Evolutionary conservation across 1,140 invertebrate genomes (phyloP), one percentile per base, ranked within the genome.

Genomic region (Microplitis demolitor): DNA sequence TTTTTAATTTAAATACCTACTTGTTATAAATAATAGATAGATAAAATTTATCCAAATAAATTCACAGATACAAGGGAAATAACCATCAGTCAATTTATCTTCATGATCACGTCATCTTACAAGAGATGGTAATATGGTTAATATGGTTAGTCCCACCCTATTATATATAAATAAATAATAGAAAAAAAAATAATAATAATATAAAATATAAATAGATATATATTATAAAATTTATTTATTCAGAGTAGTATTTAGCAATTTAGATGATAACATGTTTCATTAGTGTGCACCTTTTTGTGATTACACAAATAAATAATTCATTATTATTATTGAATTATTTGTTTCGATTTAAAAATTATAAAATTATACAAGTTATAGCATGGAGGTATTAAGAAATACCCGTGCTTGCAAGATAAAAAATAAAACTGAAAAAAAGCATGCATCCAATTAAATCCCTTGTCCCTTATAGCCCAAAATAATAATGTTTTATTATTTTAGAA

Each of bases 371-470:
- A 39, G 8, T 39, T n/a, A 5, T 63, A 61, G 31, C 5, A 16
- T 54, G 16, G 5, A 4, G 67, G 56, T 69, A 69, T 69, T 69
- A 69, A 69, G 67, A 69, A 69, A 69, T 69, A 58, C 67, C 67
- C 34, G n/a, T 53, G 51, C 50, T 56, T 24, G 16, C 35, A 14
- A n/a, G 53, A n/a, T 3, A 54, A 45, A 45, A 9, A 45, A 45
- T 3, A 6, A 45, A 45, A 45, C 0, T 9, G 11, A 45, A 45
- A 45, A 45, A 11, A 11, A 45, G 39, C 39, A 45, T 45, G 39
- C 39, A 45, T 45, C 39, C 39, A 1, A 45, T 45, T 11, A 9
- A 45, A 45, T 45, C 39, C 39, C 4, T 45, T 45, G 39, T 24
- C 24, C 24, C 24, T 24, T 24, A 24, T 24, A 24, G 24, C 39